phyloP scores from a whole-genome alignment of 2,113 vertebrate genomes.

The Anthoscopus minutus region DNA sequence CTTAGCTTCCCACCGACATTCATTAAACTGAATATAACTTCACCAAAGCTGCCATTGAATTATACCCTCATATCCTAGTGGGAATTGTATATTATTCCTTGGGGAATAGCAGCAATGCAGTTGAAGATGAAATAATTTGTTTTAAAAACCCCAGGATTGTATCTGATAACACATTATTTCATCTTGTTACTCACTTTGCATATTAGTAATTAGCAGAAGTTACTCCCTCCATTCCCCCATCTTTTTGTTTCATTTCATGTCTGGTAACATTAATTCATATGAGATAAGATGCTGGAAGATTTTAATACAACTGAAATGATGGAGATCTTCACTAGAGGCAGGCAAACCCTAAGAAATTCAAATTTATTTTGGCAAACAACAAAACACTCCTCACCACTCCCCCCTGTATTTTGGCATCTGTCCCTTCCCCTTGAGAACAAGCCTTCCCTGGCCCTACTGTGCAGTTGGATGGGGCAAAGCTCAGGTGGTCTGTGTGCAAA shows the following conservation, averaged over 20 bases:
- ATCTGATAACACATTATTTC: conserved; percentile 45
- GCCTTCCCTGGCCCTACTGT: neutral
- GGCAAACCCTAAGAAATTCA: neutral
- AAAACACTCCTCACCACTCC: neutral
- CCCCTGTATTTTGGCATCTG: neutral
- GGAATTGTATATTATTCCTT: conserved; percentile 48
- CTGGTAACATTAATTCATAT: neutral
- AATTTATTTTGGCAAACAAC: neutral
- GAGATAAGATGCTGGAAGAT: neutral
- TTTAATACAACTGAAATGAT: neutral
- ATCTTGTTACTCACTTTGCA: conserved; percentile 36
- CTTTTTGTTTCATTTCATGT: conserved; percentile 5
- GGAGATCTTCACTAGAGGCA: neutral
- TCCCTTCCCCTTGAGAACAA: neutral
- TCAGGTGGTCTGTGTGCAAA: neutral
- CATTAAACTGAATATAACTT: conserved; percentile 63
- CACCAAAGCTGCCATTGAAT: conserved; percentile 45
- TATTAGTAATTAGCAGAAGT: conserved; percentile 45
- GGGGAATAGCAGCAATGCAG: conserved; percentile 21
- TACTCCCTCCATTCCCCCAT: neutral
- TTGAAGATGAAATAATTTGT: conserved; percentile 56
- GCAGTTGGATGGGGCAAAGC: neutral
- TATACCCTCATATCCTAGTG: conserved; percentile 24
- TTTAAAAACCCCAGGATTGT: conserved; percentile 38
- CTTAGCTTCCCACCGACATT: conserved; percentile 38